phyloP scores from a whole-genome alignment of 2,797 vertebrate genomes.

The Otolemur crassicaudatus region DNA sequence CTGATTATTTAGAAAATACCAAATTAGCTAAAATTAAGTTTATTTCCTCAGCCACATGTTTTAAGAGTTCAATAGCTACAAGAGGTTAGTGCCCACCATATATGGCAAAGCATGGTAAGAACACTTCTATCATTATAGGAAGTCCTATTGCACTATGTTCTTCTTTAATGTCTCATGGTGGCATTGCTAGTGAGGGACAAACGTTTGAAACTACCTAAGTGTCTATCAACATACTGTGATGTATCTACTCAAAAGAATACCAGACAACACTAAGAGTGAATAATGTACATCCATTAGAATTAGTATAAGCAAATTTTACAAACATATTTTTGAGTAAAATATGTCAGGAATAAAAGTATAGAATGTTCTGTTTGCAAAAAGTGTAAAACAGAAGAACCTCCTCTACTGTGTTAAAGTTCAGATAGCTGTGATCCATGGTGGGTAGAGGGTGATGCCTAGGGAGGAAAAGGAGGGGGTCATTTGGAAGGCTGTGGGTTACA shows the following conservation, averaged over 20 bases:
- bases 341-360: not conserved
- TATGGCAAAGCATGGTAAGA: not conserved
- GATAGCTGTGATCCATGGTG: not conserved
- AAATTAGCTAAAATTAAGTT: not conserved
- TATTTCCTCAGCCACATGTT: not conserved
- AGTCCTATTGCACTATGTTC: not conserved
- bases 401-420: not conserved
- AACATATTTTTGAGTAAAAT: not conserved
- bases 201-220: not conserved
- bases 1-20: not conserved
- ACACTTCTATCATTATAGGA: not conserved
- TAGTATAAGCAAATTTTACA: not conserved
- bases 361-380: not conserved
- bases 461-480: not conserved
- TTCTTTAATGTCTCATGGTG: not conserved
- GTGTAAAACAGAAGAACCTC: not conserved
- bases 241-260: not conserved
- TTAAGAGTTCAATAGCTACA: not conserved
- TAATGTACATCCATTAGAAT: not conserved
- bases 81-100: too few species aligned
- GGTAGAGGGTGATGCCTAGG: not conserved
- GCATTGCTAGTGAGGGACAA: not conserved
- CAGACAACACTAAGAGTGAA: not conserved
- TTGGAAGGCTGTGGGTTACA: not conserved
- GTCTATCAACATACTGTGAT: not conserved